Evolutionary conservation across 1,140 invertebrate species (phyloP).

Genomic region (Drosophila sulfurigaster): DNA sequence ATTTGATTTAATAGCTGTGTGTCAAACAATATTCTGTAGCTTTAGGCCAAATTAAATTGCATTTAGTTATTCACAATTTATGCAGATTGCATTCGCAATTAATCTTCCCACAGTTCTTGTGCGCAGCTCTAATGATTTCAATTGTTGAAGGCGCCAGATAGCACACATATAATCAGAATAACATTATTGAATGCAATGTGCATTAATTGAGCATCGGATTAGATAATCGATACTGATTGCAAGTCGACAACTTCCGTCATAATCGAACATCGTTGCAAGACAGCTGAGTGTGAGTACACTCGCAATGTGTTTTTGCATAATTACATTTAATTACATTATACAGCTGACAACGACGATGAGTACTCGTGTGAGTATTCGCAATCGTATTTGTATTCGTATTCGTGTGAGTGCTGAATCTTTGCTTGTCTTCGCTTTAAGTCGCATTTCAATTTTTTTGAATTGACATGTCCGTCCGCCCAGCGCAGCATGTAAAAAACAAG

Average conservation of each 20-base stretch:
- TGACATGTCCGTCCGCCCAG: constrained; percentile 17
- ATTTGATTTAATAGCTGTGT: not conserved
- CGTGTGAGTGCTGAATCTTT: constrained; percentile 32
- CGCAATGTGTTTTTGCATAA: constrained; percentile 63
- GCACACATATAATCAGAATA: constrained; percentile 14
- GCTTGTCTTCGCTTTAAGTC: constrained; percentile 55
- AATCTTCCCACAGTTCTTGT: not conserved
- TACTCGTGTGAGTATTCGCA: constrained; percentile 1
- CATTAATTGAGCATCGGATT: constrained; percentile 52
- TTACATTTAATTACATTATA: constrained; percentile 69
- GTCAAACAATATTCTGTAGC: constrained; percentile 3
- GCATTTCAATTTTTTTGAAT: constrained; percentile 39
- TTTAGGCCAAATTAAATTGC: not conserved
- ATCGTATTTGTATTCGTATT: not conserved
- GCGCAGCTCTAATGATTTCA: not conserved
- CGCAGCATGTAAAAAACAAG: constrained; percentile 38
- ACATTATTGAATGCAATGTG: constrained; percentile 35
- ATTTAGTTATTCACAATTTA: not conserved
- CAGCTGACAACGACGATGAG: constrained; percentile 19
- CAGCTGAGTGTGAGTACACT: constrained; percentile 23
- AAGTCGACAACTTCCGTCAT: constrained; percentile 71
- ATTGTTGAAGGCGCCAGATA: not conserved
- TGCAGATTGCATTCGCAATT: constrained; percentile 5
- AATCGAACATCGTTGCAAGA: constrained; percentile 25
- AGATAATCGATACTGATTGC: constrained; percentile 72